phyloP scores from a whole-genome alignment of 2,797 vertebrate genomes.

The Danio albolineatus region DNA sequence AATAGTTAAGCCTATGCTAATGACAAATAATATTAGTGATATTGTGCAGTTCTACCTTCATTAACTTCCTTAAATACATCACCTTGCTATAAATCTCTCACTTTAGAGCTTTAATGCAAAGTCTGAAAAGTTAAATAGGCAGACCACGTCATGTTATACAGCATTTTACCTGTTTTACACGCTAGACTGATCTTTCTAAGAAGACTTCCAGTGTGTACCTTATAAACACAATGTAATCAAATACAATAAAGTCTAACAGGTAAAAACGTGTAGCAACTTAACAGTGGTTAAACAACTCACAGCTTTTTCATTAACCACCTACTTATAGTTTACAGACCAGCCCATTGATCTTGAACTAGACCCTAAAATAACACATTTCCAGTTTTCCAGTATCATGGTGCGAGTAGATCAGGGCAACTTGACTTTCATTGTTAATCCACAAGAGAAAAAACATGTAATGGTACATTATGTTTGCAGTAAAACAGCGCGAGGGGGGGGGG shows the following conservation, averaged over 20 bases:
- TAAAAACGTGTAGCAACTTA: neutral
- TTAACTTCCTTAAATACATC: too few relatives aligned
- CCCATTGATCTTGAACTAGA: neutral
- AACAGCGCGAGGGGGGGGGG: neutral
- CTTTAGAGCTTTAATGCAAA: neutral
- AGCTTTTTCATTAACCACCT: neutral
- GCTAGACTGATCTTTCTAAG: neutral
- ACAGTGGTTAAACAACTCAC: neutral
- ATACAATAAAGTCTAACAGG: neutral
- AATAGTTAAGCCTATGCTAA: too few relatives aligned
- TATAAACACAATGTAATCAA: conserved; percentile 5
- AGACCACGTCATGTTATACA: neutral
- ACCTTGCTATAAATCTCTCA: neutral
- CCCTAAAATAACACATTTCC: neutral
- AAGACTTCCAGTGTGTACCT: conserved; percentile 2
- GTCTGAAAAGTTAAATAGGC: neutral
- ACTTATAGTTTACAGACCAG: neutral
- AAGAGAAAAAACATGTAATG: neutral
- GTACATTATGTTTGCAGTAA: neutral
- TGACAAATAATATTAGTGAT: too few relatives aligned
- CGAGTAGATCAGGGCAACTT: neutral
- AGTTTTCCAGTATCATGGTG: neutral
- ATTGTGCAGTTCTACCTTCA: too few relatives aligned
- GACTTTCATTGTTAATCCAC: neutral
- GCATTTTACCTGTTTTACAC: neutral